Evolutionary conservation across 2,113 vertebrate species (phyloP).

Genomic region (Corvus cornix): DNA sequence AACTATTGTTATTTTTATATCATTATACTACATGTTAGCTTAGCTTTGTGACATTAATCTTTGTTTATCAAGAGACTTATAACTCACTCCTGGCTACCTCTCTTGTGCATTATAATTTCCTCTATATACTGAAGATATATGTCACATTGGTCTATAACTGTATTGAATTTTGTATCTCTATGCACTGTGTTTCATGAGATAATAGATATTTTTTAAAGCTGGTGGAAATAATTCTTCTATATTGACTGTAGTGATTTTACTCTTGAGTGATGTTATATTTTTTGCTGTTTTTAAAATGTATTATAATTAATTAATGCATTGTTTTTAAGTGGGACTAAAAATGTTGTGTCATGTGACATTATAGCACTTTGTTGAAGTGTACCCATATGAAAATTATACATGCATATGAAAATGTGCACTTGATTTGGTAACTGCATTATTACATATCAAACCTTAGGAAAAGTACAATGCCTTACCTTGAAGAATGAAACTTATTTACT

Average conservation of each 20-base stretch:
- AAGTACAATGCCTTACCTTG: neutral
- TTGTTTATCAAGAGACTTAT: neutral
- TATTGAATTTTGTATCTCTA: neutral
- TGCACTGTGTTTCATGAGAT: neutral
- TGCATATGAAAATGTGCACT: neutral
- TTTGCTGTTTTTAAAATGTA: neutral
- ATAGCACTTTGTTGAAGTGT: neutral
- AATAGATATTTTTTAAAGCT: neutral
- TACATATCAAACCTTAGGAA: neutral
- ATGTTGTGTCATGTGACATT: neutral
- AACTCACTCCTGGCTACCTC: neutral
- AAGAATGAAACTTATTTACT: neutral
- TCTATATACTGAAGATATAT: neutral
- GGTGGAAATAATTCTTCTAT: neutral
- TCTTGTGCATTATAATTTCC: neutral
- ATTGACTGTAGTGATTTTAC: neutral
- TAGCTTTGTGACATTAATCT: neutral
- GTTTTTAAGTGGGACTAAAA: neutral
- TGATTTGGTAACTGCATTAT: neutral
- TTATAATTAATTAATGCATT: neutral
- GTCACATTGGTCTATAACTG: neutral
- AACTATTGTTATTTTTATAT: neutral
- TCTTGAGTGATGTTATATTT: neutral
- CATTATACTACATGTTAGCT: neutral
- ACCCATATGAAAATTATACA: neutral